These are phyloP conservation scores for Trichopria drosophilae DNA, from an alignment of 2,888 invertebrate genomes.

Conservation along the genomic window DNA sequence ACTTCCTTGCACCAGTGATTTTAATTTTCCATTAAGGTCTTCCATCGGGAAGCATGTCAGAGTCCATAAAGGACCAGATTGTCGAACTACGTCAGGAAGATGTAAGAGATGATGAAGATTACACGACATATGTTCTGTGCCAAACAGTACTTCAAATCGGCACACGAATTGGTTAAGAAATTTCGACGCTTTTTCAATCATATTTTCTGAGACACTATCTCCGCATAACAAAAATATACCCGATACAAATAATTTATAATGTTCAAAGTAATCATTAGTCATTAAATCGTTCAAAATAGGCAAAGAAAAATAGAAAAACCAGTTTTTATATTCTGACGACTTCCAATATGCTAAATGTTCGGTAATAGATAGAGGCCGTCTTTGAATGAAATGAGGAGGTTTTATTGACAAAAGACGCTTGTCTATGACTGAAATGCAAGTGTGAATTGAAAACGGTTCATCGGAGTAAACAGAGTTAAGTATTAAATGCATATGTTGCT, in stretches of 20 bases:
- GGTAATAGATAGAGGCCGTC: constrained; percentile 19
- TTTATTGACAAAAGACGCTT: constrained; percentile 10
- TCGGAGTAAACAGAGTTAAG: not conserved
- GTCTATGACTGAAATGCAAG: constrained; percentile 17
- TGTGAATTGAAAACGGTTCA: not conserved
- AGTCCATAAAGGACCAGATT: constrained; percentile 26
- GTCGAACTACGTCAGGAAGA: constrained; percentile 16
- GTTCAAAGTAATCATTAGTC: constrained; percentile 26
- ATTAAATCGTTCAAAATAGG: constrained; percentile 24
- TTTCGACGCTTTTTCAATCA: constrained; percentile 20
- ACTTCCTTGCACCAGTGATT: constrained; percentile 21
- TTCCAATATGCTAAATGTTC: constrained; percentile 25
- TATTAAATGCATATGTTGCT: not conserved
- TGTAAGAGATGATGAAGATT: constrained; percentile 28
- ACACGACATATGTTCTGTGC: constrained; percentile 20
- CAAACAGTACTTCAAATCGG: constrained; percentile 24
- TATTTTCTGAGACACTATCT: constrained; percentile 15
- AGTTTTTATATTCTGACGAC: constrained; percentile 25
- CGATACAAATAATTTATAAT: constrained; percentile 26
- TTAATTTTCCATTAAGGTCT: constrained; percentile 28
- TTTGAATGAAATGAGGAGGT: constrained; percentile 23
- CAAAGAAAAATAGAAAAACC: constrained; percentile 28
- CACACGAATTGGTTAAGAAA: constrained; percentile 25
- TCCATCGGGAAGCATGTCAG: constrained; percentile 32
- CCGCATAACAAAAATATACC: constrained; percentile 24